Conservation (phyloP, 2,113 vertebrate species). For the Turnix velox region DNA sequence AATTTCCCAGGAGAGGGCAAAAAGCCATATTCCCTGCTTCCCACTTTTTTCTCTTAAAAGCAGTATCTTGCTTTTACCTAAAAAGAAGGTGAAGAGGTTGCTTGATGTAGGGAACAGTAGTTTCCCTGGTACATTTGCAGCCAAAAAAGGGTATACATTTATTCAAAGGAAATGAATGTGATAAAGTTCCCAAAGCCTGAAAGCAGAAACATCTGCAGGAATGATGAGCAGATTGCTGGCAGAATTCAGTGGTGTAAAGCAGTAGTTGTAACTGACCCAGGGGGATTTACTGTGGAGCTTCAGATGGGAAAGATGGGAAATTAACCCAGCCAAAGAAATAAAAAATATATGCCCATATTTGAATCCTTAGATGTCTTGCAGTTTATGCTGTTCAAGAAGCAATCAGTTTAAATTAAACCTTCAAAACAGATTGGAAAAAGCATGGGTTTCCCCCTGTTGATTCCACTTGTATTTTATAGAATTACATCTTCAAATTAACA, state of each 20-base stretch:
- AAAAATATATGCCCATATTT: background rate
- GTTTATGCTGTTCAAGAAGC: background rate
- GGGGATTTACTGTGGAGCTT: conserved; percentile 53
- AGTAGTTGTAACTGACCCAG: conserved; percentile 58
- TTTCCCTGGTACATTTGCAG: background rate
- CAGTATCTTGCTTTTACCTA: conserved; percentile 8
- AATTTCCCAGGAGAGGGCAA: background rate
- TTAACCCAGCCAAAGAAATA: conserved; percentile 18
- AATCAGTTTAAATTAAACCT: conserved; percentile 13
- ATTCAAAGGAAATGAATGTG: conserved; percentile 40
- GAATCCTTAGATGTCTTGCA: background rate
- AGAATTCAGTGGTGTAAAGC: conserved; percentile 67
- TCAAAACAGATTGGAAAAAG: background rate
- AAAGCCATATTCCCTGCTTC: background rate
- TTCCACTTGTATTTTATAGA: background rate
- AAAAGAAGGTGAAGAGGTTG: background rate
- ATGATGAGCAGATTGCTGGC: conserved; percentile 67
- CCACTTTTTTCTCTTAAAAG: background rate
- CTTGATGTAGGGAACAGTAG: background rate
- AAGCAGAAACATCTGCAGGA: conserved; percentile 72
- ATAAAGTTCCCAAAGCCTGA: conserved; percentile 58
- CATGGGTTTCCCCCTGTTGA: background rate
- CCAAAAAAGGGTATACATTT: background rate
- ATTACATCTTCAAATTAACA: background rate
- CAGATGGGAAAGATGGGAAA: conserved; percentile 47